Evolutionary conservation across 2,888 invertebrate genomes (phyloP), one percentile per base, ranked within the genome.

Genomic region (Hypsopygia costalis): DNA sequence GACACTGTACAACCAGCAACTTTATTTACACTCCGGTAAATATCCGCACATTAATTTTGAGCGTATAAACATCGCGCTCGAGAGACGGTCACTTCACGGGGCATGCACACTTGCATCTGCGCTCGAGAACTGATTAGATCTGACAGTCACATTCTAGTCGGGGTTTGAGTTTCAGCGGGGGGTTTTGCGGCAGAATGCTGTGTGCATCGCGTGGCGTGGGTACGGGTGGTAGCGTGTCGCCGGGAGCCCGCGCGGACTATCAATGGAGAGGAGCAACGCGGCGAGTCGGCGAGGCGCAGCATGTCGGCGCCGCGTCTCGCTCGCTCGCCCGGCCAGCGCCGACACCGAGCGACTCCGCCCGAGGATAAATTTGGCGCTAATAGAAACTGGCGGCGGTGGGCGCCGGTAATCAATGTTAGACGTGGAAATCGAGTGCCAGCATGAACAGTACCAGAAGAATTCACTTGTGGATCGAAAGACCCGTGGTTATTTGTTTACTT

Each of bases 311-410:
- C 57, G 60, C 74, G 65, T 73, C 76, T 71, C 73, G 58, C 69
- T 68, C 71, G 65, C 74, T 66, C 71, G 67, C 71, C 67, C 63
- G 52, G 54, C 53, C 55, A 51, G 51, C 55, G 58, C 75, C 82
- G 81, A 80, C 56, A 46, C 56, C 57, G 55, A 64, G 70, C 86
- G 85, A 82, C 73, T 69, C 66, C 66, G 63, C 73, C 81, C 85
- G 85, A 86, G 76, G 85, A 76, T 87, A 81, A 81, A 82, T 86
- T 87, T 86, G 86, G 86, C 85, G 81, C 85, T 83, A 81, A 85
- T 80, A 66, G 77, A 73, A 80, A 78, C 78, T 71, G 74, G 71
- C 72, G 69, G 65, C 73, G 72, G 71, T 77, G 81, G 73, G 76
- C 74, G 76, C 72, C 67, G 68, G 81, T 78, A 86, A 87, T 87